Conservation (phyloP, 2,113 vertebrate genomes). For the Tupaia tana region DNA sequence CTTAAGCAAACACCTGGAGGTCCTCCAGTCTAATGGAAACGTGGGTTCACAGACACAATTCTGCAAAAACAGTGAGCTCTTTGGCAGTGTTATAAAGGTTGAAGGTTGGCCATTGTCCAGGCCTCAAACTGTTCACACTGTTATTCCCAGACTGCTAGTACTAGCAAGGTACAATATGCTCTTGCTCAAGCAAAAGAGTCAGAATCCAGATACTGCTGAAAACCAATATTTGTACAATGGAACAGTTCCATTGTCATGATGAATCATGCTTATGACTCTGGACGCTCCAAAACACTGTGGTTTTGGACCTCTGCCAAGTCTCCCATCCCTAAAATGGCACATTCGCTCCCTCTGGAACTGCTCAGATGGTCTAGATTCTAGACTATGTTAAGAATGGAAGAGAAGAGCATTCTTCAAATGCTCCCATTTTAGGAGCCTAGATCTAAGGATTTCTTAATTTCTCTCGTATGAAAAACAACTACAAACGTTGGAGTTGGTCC, state of each 20-base stretch:
- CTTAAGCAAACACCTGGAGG: slow-evolving; percentile 77
- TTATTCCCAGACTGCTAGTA: slow-evolving; percentile 41
- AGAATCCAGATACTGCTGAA: background rate
- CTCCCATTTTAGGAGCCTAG: background rate
- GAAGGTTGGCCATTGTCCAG: slow-evolving; percentile 47
- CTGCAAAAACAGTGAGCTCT: slow-evolving; percentile 58
- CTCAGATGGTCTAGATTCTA: background rate
- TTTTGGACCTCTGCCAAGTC: background rate
- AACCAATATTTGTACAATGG: background rate
- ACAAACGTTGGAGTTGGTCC: slow-evolving; percentile 32
- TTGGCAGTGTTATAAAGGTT: slow-evolving; percentile 60
- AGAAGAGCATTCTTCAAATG: background rate
- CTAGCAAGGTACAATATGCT: background rate
- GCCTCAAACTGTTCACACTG: slow-evolving; percentile 49
- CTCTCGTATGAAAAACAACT: background rate
- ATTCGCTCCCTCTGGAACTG: background rate
- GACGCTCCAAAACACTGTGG: background rate
- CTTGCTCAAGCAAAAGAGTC: background rate
- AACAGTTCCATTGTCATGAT: slow-evolving; percentile 39
- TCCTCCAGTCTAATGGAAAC: slow-evolving; percentile 67
- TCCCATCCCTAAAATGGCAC: background rate
- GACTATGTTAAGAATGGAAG: background rate
- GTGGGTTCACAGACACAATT: slow-evolving; percentile 67
- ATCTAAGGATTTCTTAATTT: slow-evolving; percentile 19
- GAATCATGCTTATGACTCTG: background rate